A percentile compares a stretch with the other conserved stretches of the same genome.
Conservation (phyloP, 2,113 vertebrate genomes). For the Saguinus imperator region DNA sequence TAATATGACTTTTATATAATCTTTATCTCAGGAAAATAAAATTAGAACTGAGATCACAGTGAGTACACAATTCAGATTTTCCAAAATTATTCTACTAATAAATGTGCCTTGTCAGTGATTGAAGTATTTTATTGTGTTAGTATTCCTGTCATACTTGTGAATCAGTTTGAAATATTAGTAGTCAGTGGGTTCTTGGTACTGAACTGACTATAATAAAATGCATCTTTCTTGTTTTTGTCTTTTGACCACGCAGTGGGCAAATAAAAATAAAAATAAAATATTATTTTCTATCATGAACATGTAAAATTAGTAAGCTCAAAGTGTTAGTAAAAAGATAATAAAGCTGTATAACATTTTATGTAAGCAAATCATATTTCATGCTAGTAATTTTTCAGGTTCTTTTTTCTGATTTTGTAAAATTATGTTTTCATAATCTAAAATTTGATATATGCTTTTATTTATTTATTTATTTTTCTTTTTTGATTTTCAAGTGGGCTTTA, state of each 20-base stretch:
- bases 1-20: neutral
- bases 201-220: neutral
- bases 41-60: neutral
- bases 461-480: too few species aligned
- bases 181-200: neutral
- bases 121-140: neutral
- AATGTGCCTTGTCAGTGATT: neutral
- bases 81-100: neutral
- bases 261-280: neutral
- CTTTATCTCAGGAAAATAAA: neutral
- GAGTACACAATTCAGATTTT: neutral
- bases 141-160: neutral
- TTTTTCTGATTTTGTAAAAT: neutral
- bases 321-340: neutral
- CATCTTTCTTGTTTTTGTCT: neutral
- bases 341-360: neutral
- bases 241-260: neutral
- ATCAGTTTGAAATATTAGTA: neutral
- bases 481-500: too few species aligned
- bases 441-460: neutral
- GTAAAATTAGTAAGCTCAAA: neutral
- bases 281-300: neutral
- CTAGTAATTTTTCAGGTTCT: neutral
- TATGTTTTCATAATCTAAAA: neutral
- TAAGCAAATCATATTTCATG: neutral